A percentile compares a stretch with the other conserved stretches of the same genome.
Conservation (phyloP, 2,113 vertebrate genomes). For the Bujurquina vittata region DNA sequence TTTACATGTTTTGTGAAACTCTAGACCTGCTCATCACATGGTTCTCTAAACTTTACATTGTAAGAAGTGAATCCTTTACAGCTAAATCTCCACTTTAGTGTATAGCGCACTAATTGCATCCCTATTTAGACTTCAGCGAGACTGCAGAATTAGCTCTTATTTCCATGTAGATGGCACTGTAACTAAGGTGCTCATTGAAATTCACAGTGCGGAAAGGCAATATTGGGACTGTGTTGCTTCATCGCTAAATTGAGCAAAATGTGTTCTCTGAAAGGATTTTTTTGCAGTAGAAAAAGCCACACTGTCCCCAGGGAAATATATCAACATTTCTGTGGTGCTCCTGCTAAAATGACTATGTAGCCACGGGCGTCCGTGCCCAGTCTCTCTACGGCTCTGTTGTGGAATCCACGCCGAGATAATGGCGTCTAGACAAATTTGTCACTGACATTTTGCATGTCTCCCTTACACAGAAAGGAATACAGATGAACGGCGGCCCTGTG, state of each 20-base stretch:
- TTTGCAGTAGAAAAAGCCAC: slow-evolving; percentile 14
- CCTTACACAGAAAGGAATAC: slow-evolving; percentile 41
- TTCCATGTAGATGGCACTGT: slow-evolving; percentile 20
- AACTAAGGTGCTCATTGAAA: slow-evolving; percentile 42
- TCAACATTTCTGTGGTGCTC: slow-evolving; percentile 35
- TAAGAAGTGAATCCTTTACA: background rate
- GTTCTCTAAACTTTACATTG: slow-evolving; percentile 13
- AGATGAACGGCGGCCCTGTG: slow-evolving; percentile 19
- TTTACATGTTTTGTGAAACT: background rate
- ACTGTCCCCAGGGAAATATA: slow-evolving; percentile 40
- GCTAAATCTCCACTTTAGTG: background rate
- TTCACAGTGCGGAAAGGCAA: slow-evolving; percentile 24
- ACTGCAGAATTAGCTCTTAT: slow-evolving; percentile 21
- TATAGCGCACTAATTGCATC: slow-evolving; percentile 28
- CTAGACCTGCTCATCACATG: background rate
- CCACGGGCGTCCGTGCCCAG: slow-evolving; percentile 14
- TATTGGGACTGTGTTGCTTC: slow-evolving; percentile 7
- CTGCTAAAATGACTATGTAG: slow-evolving; percentile 39
- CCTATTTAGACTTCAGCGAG: slow-evolving; percentile 2
- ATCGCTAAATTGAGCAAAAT: slow-evolving; percentile 53
- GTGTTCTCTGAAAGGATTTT: slow-evolving; percentile 35
- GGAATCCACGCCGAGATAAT: slow-evolving; percentile 48
- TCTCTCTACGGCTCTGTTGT: slow-evolving; percentile 5
- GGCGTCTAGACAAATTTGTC: slow-evolving; percentile 45
- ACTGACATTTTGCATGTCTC: slow-evolving; percentile 57